Base-by-base conservation (phyloP, 2,888 invertebrate genomes). In the Drosophila neutralis region DNA sequence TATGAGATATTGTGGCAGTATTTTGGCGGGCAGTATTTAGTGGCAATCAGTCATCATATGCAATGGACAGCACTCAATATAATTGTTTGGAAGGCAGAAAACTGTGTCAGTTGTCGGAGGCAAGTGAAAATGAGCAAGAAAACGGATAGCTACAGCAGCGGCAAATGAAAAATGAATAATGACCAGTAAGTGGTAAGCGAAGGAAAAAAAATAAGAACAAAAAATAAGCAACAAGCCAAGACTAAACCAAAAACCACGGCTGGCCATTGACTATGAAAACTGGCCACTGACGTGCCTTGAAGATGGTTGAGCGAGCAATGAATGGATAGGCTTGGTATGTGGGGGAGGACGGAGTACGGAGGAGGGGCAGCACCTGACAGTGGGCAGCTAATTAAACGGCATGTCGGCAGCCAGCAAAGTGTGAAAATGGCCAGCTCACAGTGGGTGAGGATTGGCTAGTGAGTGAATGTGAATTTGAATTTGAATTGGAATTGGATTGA, bases 351-450 rank as follows among this genome's bases (percentile, higher is more conserved):
- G 18, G 7, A 27, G 21, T 0, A 40, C 8, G 15, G 15, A 15
- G 52, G n/a, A 13, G 7, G 7, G 18, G 11, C n/a, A 13, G 27
- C 54, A 54, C 36, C 54, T 54, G 27, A 54, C 54, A 18, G 35
- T 27, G 57, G 57, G 21, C 58, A 62, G 72, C 78, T 85, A 83
- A 88, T 88, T 88, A 73, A 81, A 81, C 77, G 78, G 66, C 86
- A 70, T 79, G 80, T 76, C 67, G 82, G 77, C 73, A 68, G 73
- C 36, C 86, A 87, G 79, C 53, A 69, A 87, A 80, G 76, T 83
- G 88, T 85, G 85, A 82, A 85, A 76, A 78, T 71, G 85, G 70
- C 57, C 66, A 69, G 63, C 68, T 59, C 62, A 52, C 56, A 62
- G 72, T 61, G 53, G 72, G 45, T 51, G 18, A 27, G 31, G 49